A percentile compares a stretch with the other conserved stretches of the same genome.
Conservation (phyloP, 2,888 invertebrate species). For the Machimus atricapillus region DNA sequence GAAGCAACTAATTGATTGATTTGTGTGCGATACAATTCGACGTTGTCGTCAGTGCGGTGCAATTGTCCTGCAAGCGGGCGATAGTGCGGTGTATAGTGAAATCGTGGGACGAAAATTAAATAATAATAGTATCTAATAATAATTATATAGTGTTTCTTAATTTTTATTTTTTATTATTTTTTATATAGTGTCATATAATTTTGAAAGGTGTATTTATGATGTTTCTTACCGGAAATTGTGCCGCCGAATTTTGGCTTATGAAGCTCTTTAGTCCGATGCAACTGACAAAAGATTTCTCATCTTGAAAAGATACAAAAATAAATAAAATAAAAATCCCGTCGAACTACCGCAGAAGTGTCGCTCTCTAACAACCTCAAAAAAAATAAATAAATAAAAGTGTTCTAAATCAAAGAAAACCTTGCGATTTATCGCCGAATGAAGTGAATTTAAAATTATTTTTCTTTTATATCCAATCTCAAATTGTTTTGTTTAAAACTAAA, state of each 20-base stretch:
- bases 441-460: neutral
- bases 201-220: neutral
- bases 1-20: constrained; percentile 14
- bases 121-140: neutral
- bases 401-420: neutral
- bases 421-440: neutral
- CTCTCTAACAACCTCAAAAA: neutral
- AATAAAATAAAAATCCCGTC: neutral
- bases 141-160: neutral
- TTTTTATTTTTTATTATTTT: neutral
- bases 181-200: neutral
- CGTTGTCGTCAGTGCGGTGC: neutral
- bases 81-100: neutral
- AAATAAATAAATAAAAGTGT: neutral
- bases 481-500: neutral
- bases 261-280: neutral
- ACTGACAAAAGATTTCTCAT: neutral
- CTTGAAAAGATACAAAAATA: neutral
- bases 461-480: neutral
- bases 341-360: neutral
- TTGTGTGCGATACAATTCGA: neutral
- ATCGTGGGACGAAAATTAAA: neutral
- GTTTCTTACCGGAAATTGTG: neutral
- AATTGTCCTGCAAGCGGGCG: neutral
- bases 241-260: constrained; percentile 23